Conservation (phyloP, 2,797 vertebrate species). For the Botia almorhae region DNA sequence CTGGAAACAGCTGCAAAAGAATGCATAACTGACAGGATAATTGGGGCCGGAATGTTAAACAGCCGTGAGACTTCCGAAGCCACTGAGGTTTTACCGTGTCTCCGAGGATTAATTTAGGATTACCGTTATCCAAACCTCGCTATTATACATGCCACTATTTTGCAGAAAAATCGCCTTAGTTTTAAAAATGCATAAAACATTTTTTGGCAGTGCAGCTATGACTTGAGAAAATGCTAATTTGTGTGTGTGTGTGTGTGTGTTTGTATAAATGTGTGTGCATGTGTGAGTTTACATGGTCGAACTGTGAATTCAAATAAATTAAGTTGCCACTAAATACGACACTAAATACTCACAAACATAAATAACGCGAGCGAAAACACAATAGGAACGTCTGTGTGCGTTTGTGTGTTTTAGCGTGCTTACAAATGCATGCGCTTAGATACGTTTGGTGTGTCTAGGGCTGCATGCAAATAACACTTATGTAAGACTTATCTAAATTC, state of each 20-base stretch:
- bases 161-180: background rate
- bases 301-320: too few relatives aligned
- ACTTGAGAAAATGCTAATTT: background rate
- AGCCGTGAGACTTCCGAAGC: constrained; percentile 20
- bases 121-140: constrained; percentile 8
- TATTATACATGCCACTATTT: background rate
- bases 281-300: too few relatives aligned
- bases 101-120: constrained; percentile 30
- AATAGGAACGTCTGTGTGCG: background rate
- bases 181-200: constrained; percentile 16
- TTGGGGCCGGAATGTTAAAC: constrained; percentile 32
- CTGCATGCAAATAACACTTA: background rate
- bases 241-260: background rate
- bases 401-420: constrained; percentile 1
- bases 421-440: too few relatives aligned
- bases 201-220: background rate
- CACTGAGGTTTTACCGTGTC: constrained; percentile 9
- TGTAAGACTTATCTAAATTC: constrained; percentile 1
- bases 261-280: too few relatives aligned
- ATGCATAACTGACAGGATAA: constrained; percentile 29
- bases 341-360: constrained; percentile 1
- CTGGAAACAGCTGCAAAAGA: constrained; percentile 12
- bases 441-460: background rate
- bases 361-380: background rate
- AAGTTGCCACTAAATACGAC: background rate